Evolutionary conservation across 2,797 vertebrate genomes (phyloP), one percentile per base, ranked within the genome.

Genomic region (Acanthopagrus latus): DNA sequence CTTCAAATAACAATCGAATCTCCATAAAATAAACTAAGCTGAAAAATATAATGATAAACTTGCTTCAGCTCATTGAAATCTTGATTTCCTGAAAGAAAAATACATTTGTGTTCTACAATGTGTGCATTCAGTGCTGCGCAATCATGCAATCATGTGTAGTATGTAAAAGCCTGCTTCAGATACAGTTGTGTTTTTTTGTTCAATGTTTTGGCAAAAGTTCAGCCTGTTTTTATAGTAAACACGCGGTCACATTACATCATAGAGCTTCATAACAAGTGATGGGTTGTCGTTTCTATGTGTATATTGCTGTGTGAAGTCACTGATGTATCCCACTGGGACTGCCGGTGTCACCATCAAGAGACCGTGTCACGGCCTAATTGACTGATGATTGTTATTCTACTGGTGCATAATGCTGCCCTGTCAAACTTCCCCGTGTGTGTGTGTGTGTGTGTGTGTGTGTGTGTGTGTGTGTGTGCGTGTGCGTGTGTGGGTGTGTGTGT

Each of bases 331-430:
- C 88, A 48, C 50, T 29, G 86, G 84, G 89, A 76, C 57, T 18
- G 64, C 25, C 8, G 55, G 67, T 86, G 82, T 90, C 84, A 71
- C 81, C 64, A 72, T 88, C 82, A 84, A 71, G 76, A 83, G 80
- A 71, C 79, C 55, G 71, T 91, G 90, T 90, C 87, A 81, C 33
- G 50, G 62, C 82, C 70, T 92, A 89, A 92, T 92, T 89, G 90
- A 90, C 83, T 80, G 86, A 86, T 88, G 76, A 89, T 92, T 89
- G 82, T 88, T 88, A 78, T 92, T 90, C 84, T 62, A 67, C 64
- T 52, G 56, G 63, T 81, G 71, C 77, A 85, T 88, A 88, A 88
- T 81, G 80, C 64, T 75, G 79, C 10, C 65, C 52, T 84, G 69
- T 86, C 83, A 77, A 59, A 75, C 60, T 84, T 64, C 71, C 63